These are phyloP conservation scores for Enteromius mattozi DNA, from an alignment of 2,797 vertebrate genomes.

Conservation along the genomic window DNA sequence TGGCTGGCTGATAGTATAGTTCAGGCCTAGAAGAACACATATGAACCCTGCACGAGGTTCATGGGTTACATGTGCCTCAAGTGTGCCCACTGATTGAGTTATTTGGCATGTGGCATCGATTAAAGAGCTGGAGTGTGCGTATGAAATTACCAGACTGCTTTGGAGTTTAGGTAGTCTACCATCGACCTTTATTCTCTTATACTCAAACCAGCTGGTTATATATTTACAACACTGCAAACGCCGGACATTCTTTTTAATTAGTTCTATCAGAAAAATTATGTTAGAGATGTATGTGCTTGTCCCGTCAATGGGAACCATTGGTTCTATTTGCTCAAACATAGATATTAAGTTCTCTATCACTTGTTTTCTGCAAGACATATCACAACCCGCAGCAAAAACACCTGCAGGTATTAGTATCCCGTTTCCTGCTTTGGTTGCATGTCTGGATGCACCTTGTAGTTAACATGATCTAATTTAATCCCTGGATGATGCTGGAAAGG, in stretches of 20 bases:
- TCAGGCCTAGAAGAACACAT: background rate
- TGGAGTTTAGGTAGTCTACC: background rate
- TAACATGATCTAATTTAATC: constrained; percentile 50
- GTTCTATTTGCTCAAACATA: constrained; percentile 58
- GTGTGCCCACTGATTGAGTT: background rate
- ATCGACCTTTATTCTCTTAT: background rate
- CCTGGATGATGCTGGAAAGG: constrained; percentile 43
- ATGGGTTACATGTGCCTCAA: constrained; percentile 10
- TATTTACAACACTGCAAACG: background rate
- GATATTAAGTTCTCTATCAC: constrained; percentile 59
- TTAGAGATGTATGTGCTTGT: constrained; percentile 30
- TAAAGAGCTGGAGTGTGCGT: background rate
- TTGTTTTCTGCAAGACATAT: constrained; percentile 67
- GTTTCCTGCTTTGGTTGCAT: constrained; percentile 54
- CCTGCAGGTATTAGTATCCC: constrained; percentile 42
- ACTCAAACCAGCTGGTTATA: background rate
- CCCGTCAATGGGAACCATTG: constrained; percentile 61
- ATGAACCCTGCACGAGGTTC: background rate
- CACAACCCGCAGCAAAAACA: constrained; percentile 19
- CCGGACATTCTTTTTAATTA: background rate
- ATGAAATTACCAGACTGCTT: background rate
- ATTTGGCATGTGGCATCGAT: constrained; percentile 8
- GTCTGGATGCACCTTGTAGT: constrained; percentile 28
- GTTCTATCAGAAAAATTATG: background rate
- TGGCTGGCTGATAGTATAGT: background rate